phyloP scores from a whole-genome alignment of 2,888 invertebrate species.

The Allygus modestus region DNA sequence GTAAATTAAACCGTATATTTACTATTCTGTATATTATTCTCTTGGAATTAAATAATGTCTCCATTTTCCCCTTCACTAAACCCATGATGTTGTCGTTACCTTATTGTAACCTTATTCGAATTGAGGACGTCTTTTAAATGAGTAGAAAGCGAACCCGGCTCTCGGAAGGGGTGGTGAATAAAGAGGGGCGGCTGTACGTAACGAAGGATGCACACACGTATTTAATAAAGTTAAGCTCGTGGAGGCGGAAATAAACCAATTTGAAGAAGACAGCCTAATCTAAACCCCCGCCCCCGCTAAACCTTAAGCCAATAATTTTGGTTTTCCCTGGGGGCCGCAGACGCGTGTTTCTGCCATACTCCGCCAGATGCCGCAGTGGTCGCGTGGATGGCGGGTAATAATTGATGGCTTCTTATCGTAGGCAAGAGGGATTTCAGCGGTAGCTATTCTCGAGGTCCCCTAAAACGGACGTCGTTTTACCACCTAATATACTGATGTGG shows the following conservation, averaged over 20 bases:
- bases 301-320: constrained; percentile 53
- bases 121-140: too few relatives aligned
- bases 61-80: too few relatives aligned
- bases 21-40: too few relatives aligned
- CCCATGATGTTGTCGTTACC: too few relatives aligned
- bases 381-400: too few relatives aligned
- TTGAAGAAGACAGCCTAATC: constrained; percentile 51
- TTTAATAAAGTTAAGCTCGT: constrained; percentile 55
- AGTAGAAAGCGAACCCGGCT: too few relatives aligned
- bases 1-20: too few relatives aligned
- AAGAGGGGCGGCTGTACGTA: background rate
- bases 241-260: constrained; percentile 56
- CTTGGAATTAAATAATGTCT: too few relatives aligned
- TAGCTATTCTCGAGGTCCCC: background rate
- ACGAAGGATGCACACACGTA: constrained; percentile 36
- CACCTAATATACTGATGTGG: too few relatives aligned
- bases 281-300: background rate
- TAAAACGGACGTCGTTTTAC: too few relatives aligned
- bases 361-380: constrained; percentile 6
- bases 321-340: constrained; percentile 28
- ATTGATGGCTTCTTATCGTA: constrained; percentile 1
- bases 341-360: background rate
- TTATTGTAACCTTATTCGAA: too few relatives aligned
- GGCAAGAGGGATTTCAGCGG: background rate
- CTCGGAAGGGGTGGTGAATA: too few relatives aligned